Conservation (phyloP, 2,113 vertebrate species). For the Eupsittula cactorum region DNA sequence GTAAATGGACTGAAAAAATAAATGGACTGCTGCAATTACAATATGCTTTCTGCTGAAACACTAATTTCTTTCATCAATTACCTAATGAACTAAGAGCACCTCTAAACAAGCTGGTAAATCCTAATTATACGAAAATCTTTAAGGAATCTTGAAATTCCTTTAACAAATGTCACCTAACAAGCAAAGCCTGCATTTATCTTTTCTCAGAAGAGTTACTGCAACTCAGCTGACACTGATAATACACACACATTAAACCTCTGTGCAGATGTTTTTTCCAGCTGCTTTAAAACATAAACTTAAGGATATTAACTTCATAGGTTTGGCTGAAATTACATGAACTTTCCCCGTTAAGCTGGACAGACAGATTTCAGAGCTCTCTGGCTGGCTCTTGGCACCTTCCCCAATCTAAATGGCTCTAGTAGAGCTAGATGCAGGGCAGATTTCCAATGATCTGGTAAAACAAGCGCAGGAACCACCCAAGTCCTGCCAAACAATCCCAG, state of each 20-base stretch:
- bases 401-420: not conserved
- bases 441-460: not conserved
- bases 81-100: not conserved
- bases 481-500: not conserved
- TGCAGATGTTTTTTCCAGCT: not conserved
- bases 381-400: not conserved
- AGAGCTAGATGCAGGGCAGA: not conserved
- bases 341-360: not conserved
- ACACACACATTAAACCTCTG: not conserved
- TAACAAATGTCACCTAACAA: not conserved
- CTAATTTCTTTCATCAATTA: not conserved
- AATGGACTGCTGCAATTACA: constrained; percentile 1
- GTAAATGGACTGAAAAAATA: constrained; percentile 33
- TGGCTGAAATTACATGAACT: not conserved
- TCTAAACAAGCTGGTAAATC: not conserved
- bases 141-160: not conserved
- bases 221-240: not conserved
- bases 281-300: not conserved
- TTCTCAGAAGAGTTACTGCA: not conserved
- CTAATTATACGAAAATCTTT: not conserved
- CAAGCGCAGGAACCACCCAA: accelerated
- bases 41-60: constrained; percentile 4
- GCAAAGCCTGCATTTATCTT: not conserved
- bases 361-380: not conserved
- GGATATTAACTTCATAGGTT: not conserved